Evolutionary conservation across 1,140 invertebrate genomes (phyloP), one percentile per base, ranked within the genome.

Genomic region (Drosophila chauvacae): DNA sequence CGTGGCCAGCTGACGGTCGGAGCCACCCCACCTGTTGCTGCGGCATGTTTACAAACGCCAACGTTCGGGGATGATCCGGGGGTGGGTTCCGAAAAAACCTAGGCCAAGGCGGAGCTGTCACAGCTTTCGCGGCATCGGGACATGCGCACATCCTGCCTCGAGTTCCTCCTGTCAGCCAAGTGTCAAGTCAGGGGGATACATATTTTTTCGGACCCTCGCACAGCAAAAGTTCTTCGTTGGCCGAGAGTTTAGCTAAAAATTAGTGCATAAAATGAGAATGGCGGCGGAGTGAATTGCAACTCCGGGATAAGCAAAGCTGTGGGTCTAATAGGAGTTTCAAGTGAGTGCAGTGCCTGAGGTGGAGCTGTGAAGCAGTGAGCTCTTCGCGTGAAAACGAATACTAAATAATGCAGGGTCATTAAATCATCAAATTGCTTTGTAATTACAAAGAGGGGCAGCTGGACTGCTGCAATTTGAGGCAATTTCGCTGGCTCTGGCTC

Each of bases 201-300:
- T 62, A 90, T 73, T 90, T 90, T 88, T 88, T 90, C 85, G 78
- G 85, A 88, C 81, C 85, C 80, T 85, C 85, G 78, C 85, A 85
- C 77, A 73, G 72, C 37, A 77, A 65, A 69, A 70, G 58, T 55
- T 41, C 41, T 53, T 57, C 42, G 42, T 61, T 62, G 39, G 11
- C 55, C 14, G 28, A 63, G 51, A 73, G 41, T 63, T 57, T 2
- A 56, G 64, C 56, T 37, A 0, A 39, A 56, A 82, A 61, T 23
- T 26, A 11, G 42, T 23, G 23, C 18, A 23, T 45, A 80, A 80
- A 44, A 88, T 87, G 84, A 16, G n/a, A 45, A 45, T 53, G 44
- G 9, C 37, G 28, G 50, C 63, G 16, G 71, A 84, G 66, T 77
- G 77, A 75, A 44, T 58, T 45, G 51, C 5, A 72, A 10, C n/a